Evolutionary conservation across 2,797 vertebrate species (phyloP).

Genomic region (Ctenopoma multispine): DNA sequence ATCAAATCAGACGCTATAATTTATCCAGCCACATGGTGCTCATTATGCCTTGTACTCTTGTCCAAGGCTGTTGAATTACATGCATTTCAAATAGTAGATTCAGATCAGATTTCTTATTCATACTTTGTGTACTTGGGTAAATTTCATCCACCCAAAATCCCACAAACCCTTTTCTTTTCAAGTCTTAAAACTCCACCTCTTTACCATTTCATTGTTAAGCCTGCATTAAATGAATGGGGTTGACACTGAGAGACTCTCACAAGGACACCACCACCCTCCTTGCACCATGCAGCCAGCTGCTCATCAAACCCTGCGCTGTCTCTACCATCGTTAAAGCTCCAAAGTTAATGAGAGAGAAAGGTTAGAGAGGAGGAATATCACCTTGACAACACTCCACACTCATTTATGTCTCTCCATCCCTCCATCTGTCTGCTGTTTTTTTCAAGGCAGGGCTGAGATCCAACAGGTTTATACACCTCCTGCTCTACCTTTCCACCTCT

Average conservation of each 20-base stretch:
- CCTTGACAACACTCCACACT: constrained; percentile 75
- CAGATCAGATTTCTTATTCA: constrained; percentile 25
- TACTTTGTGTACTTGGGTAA: constrained; percentile 21
- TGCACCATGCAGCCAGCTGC: constrained; percentile 48
- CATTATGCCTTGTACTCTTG: constrained; percentile 22
- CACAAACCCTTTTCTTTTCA: constrained; percentile 37
- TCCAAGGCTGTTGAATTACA: constrained; percentile 24
- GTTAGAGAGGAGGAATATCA: constrained; percentile 77
- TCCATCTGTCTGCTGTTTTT: constrained; percentile 70
- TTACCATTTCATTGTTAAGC: constrained; percentile 25
- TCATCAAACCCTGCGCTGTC: constrained; percentile 62
- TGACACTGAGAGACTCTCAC: constrained; percentile 53
- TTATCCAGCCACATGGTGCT: constrained; percentile 32
- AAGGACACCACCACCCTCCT: constrained; percentile 48
- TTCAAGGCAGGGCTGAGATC: constrained; percentile 62
- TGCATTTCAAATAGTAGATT: constrained; percentile 33
- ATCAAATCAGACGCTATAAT: constrained; percentile 26
- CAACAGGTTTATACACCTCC: constrained; percentile 77
- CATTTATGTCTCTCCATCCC: constrained; percentile 70
- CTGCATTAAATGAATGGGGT: constrained; percentile 45
- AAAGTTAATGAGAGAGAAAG: constrained; percentile 82
- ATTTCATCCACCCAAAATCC: constrained; percentile 18
- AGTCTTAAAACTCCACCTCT: constrained; percentile 23
- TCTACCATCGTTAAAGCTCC: constrained; percentile 73
- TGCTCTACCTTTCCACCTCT: constrained; percentile 59